Percentiles rank a stretch among this genome's conserved stretches.
Conservation (phyloP, 2,113 vertebrate species). For the Dromiciops gliroides region DNA sequence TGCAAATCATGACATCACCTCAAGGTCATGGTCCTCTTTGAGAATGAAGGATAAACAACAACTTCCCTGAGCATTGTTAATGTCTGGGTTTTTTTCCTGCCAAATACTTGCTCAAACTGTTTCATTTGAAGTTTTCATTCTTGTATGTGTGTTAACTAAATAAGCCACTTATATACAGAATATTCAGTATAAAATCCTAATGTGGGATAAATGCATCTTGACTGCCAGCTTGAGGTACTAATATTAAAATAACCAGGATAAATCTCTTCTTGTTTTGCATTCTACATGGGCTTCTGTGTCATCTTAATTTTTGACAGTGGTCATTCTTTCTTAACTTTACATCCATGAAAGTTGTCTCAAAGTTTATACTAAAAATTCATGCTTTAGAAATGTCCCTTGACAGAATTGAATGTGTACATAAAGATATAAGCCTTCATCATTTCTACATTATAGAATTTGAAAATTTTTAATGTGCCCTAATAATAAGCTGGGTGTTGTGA, state of each 20-base stretch:
- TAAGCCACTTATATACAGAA: not conserved
- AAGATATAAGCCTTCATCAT: not conserved
- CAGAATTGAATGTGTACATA: not conserved
- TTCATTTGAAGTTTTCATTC: no score
- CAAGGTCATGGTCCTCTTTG: no score
- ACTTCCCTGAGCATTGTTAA: not conserved
- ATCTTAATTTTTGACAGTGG: slow-evolving; percentile 7
- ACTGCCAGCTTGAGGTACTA: slow-evolving; percentile 41
- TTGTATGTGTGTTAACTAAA: slow-evolving; percentile 30
- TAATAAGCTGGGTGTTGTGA: slow-evolving; percentile 8
- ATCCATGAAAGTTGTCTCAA: not conserved
- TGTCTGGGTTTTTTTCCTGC: slow-evolving; percentile 59
- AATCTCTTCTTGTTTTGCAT: not conserved
- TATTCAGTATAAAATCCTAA: not conserved
- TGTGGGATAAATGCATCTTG: slow-evolving; percentile 30
- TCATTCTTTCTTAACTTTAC: not conserved
- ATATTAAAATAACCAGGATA: slow-evolving; percentile 34
- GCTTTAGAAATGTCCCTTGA: not conserved
- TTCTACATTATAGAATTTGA: not conserved
- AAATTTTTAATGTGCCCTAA: not conserved
- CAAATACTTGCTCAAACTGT: slow-evolving; percentile 65
- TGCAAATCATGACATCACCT: no score
- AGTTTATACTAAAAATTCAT: not conserved
- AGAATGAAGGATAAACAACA: no score
- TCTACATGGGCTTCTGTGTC: not conserved